Conservation (phyloP, 2,888 invertebrate genomes). For the Phymatocera aterrima region DNA sequence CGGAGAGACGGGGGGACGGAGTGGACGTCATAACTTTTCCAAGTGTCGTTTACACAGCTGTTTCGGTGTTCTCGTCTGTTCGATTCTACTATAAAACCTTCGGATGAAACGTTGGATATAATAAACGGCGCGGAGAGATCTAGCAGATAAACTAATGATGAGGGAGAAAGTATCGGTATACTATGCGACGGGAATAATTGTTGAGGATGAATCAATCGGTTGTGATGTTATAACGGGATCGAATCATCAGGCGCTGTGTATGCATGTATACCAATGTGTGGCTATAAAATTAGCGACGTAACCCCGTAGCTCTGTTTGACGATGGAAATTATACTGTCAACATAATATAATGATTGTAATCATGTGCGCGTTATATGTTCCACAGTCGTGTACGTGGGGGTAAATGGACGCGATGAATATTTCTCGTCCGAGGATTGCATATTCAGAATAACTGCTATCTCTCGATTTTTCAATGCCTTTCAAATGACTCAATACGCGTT, state of each 20-base stretch:
- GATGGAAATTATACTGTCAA: background rate
- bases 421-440: too few relatives aligned
- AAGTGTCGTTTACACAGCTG: slow-evolving; percentile 29
- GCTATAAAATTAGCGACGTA: background rate
- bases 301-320: background rate
- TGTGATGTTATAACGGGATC: background rate
- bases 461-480: background rate
- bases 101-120: background rate
- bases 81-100: background rate
- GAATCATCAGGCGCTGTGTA: background rate
- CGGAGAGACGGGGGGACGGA: background rate
- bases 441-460: too few relatives aligned
- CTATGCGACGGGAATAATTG: background rate
- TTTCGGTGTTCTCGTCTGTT: slow-evolving; percentile 39
- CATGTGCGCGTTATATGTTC: too few relatives aligned
- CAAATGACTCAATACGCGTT: background rate
- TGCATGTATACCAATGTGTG: background rate
- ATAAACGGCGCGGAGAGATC: background rate
- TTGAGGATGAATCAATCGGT: background rate
- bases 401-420: too few relatives aligned
- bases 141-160: background rate
- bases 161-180: too few relatives aligned
- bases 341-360: background rate
- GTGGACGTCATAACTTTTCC: background rate
- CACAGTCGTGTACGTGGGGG: too few relatives aligned